Base-by-base conservation (phyloP, 2,888 invertebrate species). In the Mesodorylaimus sp. region DNA sequence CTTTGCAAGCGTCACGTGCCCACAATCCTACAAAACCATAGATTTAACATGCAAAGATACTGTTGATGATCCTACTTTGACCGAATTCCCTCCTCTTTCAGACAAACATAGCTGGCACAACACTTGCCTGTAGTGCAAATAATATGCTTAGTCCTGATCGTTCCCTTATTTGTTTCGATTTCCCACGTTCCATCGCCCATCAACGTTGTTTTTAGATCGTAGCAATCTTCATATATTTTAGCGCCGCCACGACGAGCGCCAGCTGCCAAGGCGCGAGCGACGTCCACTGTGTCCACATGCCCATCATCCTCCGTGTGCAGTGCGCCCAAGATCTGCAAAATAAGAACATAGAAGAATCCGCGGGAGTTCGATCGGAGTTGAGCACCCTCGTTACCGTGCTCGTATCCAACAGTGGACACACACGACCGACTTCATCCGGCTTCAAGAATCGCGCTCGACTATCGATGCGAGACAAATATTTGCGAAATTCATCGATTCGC, bases 271-370 rank as follows among this genome's bases (percentile, higher is more conserved):
- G 70, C 70, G 56, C 64, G 65, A 1, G 70, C 68, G 46, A 71
- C 55, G 10, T 66, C 69, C 52, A 66, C 64, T 1, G 71, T 69
- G 52, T 70, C 68, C 24, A 72, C 63, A 52, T 69, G 68, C 2
- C 71, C 71, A 52, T 72, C 71, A 29, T 61, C 62, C 1, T 68
- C 65, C 39, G 65, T 70, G 57, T 62, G 68, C 10, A 71, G 56
- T 3, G 69, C 71, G 39, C 65, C 66, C 42, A 67, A 52, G 36
- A 72, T 57, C 69, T 70, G 51, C 5, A 53, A 41, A 43, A 46
- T 19, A 50, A 41, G 43, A 23, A 16, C 21, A 54, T 51, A 52
- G 48, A 45, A 42, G 10, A 51, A 44, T 16, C 45, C n/a, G 36
- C 16, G 51, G 36, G 21, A 21, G 32, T 16, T n/a, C 28, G 21